Percentiles rank a stretch among this genome's conserved stretches.
Conservation (phyloP, 1,140 invertebrate species). For the Halictus rubicundus region DNA sequence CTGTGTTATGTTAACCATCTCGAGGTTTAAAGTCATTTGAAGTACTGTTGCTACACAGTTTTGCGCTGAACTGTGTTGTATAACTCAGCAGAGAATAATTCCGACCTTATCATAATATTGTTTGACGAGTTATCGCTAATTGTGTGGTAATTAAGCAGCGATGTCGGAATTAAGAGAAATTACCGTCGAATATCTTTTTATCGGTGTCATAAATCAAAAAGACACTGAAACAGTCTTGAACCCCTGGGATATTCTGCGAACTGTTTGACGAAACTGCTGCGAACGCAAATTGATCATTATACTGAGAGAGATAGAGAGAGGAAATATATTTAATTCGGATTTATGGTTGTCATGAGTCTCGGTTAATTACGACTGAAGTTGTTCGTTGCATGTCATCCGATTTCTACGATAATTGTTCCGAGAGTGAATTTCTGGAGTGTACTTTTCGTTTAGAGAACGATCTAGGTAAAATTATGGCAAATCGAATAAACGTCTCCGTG, state of each 20-base stretch:
- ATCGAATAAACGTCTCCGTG: not conserved
- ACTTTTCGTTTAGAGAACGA: not conserved
- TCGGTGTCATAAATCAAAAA: no score
- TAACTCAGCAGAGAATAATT: no score
- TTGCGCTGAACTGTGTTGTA: no score
- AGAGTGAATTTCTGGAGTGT: constrained; percentile 24
- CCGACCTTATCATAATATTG: no score
- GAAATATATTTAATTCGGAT: not conserved
- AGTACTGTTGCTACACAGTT: no score
- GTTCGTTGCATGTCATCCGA: not conserved
- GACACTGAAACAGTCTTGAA: no score
- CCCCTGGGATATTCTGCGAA: not conserved
- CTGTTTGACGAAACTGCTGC: not conserved
- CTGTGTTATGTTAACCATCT: no score
- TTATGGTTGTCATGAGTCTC: not conserved
- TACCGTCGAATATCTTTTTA: no score
- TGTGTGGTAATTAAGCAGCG: no score
- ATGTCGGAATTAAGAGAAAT: no score
- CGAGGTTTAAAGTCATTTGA: no score
- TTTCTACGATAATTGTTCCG: constrained; percentile 1
- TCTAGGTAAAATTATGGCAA: not conserved
- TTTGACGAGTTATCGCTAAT: not conserved
- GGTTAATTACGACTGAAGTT: not conserved
- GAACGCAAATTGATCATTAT: not conserved
- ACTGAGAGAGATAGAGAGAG: no score